phyloP scores from a whole-genome alignment of 2,797 vertebrate species.

The Ateles fusciceps region DNA sequence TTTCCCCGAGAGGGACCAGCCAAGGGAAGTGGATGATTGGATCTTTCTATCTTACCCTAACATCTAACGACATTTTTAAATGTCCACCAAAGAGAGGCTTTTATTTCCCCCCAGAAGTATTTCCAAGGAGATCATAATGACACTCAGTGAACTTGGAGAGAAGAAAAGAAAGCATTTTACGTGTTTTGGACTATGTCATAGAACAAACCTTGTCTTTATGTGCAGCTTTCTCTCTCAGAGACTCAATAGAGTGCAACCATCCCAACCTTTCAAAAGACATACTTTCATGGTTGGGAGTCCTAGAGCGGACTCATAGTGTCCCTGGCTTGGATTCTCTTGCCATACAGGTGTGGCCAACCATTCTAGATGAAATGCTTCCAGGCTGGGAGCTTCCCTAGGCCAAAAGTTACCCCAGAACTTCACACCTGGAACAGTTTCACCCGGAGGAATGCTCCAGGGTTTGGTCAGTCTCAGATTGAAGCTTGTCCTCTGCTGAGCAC shows the following conservation, averaged over 20 bases:
- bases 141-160: background rate
- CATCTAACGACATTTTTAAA: background rate
- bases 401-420: background rate
- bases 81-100: background rate
- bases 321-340: background rate
- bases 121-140: background rate
- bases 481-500: background rate
- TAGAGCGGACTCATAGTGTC: background rate
- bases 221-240: background rate
- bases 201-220: background rate
- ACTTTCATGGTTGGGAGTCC: background rate
- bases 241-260: background rate
- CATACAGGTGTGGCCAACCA: rapidly evolving
- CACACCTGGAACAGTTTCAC: background rate
- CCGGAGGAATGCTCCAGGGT: background rate
- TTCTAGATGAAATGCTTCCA: background rate
- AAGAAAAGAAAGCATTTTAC: background rate
- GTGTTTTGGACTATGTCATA: background rate
- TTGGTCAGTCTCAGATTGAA: background rate
- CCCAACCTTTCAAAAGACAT: background rate
- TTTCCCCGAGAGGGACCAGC: background rate
- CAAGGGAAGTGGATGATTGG: background rate
- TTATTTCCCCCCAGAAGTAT: background rate
- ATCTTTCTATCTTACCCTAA: background rate
- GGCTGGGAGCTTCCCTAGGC: background rate